Base-by-base conservation (phyloP, 1,140 invertebrate species). In the Eciton burchellii region DNA sequence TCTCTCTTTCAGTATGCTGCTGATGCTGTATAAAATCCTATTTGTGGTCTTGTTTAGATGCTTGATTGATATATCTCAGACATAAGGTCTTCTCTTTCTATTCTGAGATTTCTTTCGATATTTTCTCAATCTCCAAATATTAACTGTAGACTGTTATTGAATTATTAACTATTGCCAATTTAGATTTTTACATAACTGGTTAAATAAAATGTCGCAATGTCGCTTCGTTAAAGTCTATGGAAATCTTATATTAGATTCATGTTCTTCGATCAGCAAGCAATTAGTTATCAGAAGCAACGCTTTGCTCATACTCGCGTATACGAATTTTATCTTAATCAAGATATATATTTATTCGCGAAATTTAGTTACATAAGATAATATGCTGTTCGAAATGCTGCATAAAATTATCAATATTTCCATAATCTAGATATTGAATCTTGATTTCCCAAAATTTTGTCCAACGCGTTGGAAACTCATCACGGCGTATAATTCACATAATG, bases 391-490 rank as follows among this genome's bases (percentile, higher is more conserved):
- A 35, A 35, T 35, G 35, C 35, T 6, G 2, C 35, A 6, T 6
- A 35, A n/a, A 9, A 49, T 24, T 24, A 2, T 35, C 16, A 21
- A 41, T 5, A 19, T 21, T 49, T 24, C 1, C 26, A 74, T 73
- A 73, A 60, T 73, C 21, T 73, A 63, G 19, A 29, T 16, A 29
- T 74, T 6, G 4, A 62, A 62, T 60, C 47, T 35, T 26, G n/a
- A 72, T 26, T 45, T 1, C 16, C 0, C 11, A 2, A 72, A 72
- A 57, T 26, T 35, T 35, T 35, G 35, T n/a, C n/a, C 1, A 26
- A n/a, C n/a, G n/a, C n/a, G n/a, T n/a, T 43, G 29, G 6, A 57
- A 72, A 57, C 43, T 59, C 19, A 0, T 1, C 3, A 19, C 14
- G 11, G 47, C 26, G 9, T 29, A 73, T 56, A 16, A 43, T 57